These are phyloP conservation scores for Yponomeuta plumbellus DNA, from an alignment of 2,888 invertebrate species.

Conservation along the genomic window DNA sequence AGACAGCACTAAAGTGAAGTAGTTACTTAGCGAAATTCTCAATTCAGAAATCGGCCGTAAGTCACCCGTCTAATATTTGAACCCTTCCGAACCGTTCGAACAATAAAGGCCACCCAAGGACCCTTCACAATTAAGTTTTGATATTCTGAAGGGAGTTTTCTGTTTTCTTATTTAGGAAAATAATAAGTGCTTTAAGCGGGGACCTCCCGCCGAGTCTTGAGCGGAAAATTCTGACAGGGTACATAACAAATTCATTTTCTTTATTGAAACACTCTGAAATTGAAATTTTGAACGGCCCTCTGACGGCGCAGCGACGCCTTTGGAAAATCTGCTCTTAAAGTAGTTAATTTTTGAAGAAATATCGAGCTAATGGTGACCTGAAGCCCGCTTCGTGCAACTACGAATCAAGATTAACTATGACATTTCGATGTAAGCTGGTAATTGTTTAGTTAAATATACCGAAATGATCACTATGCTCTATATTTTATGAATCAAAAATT, in stretches of 20 bases:
- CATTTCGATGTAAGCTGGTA: too few relatives aligned
- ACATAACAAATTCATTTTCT: not conserved
- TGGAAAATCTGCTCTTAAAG: too few relatives aligned
- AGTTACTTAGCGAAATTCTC: too few relatives aligned
- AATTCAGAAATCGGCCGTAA: too few relatives aligned
- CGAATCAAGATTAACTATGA: too few relatives aligned
- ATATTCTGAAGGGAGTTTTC: not conserved
- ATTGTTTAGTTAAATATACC: too few relatives aligned
- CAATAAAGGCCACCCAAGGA: not conserved
- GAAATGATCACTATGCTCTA: too few relatives aligned
- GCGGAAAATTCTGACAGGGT: not conserved
- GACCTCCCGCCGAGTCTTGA: not conserved
- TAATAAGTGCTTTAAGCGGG: not conserved
- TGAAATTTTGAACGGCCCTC: not conserved
- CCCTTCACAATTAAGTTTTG: not conserved
- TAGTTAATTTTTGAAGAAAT: too few relatives aligned
- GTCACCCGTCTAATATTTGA: not conserved
- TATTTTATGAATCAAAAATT: too few relatives aligned
- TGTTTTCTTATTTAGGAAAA: conserved; percentile 2
- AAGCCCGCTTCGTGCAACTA: too few relatives aligned
- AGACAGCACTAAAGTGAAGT: too few relatives aligned
- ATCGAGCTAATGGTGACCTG: too few relatives aligned
- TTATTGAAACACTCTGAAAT: not conserved
- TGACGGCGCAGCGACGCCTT: not conserved
- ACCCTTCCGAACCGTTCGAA: not conserved